Conservation (phyloP, 1,140 invertebrate genomes). For the Stegodyphus dumicola region DNA sequence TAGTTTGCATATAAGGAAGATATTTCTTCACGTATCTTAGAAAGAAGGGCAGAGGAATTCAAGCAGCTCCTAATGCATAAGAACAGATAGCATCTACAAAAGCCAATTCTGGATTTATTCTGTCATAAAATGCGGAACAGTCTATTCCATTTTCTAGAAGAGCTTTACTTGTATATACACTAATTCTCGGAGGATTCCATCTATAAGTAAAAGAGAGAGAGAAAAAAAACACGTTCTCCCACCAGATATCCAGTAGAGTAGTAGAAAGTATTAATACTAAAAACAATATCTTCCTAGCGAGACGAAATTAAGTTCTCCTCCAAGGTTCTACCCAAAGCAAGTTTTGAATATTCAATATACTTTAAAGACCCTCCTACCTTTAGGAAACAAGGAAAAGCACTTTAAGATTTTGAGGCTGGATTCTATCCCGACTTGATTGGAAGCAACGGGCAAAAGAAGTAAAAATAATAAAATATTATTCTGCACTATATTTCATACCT, state of each 20-base stretch:
- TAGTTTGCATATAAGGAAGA: too few species aligned
- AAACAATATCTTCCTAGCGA: constrained; percentile 17
- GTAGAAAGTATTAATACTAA: constrained; percentile 32
- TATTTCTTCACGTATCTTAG: too few species aligned
- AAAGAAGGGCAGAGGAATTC: too few species aligned
- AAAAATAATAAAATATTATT: constrained; percentile 35
- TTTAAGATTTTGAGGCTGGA: constrained; percentile 9
- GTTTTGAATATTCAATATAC: constrained; percentile 9
- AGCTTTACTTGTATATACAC: too few species aligned
- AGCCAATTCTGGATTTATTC: too few species aligned
- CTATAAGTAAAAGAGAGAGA: too few species aligned
- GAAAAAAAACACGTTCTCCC: too few species aligned
- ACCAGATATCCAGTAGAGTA: background rate
- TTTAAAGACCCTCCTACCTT: constrained; percentile 1
- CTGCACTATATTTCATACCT: constrained; percentile 43
- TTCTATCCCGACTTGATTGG: constrained; percentile 30
- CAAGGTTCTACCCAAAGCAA: background rate
- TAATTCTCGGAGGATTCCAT: too few species aligned
- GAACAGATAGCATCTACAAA: too few species aligned
- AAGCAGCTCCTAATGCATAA: too few species aligned
- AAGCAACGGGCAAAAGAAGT: background rate
- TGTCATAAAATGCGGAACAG: too few species aligned
- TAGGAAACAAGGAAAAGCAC: constrained; percentile 38
- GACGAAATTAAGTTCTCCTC: constrained; percentile 29
- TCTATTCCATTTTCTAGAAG: too few species aligned